Conservation (phyloP, 2,113 vertebrate species). For the Lophotis ruficrista region DNA sequence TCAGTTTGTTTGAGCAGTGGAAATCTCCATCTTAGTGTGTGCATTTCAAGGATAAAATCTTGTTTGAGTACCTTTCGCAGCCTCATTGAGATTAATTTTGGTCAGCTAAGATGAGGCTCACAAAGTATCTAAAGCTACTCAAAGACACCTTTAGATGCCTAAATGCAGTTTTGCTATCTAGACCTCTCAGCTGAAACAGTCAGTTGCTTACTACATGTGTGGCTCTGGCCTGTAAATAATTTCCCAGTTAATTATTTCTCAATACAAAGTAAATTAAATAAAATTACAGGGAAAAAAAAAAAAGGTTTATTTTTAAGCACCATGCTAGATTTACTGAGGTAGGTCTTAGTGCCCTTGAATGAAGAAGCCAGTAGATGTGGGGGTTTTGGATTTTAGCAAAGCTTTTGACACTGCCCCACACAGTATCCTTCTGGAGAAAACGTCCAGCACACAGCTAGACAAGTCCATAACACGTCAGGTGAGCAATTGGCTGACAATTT, state of each 20-base stretch:
- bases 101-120: background rate
- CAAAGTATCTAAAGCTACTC: background rate
- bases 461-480: background rate
- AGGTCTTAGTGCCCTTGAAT: background rate
- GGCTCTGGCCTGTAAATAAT: background rate
- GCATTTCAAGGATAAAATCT: background rate
- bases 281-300: background rate
- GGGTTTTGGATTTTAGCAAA: background rate
- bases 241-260: background rate
- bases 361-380: background rate
- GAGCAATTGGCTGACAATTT: rapidly evolving
- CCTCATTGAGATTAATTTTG: background rate
- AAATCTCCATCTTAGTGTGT: background rate
- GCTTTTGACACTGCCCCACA: rapidly evolving
- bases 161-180: background rate
- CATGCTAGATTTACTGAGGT: background rate
- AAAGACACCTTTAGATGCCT: background rate
- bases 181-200: background rate
- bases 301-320: background rate
- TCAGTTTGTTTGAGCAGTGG: background rate
- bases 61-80: background rate
- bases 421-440: background rate
- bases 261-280: background rate
- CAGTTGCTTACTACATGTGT: background rate
- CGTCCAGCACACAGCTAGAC: background rate